phyloP scores from a whole-genome alignment of 2,888 invertebrate genomes.

The Magallana nippona region DNA sequence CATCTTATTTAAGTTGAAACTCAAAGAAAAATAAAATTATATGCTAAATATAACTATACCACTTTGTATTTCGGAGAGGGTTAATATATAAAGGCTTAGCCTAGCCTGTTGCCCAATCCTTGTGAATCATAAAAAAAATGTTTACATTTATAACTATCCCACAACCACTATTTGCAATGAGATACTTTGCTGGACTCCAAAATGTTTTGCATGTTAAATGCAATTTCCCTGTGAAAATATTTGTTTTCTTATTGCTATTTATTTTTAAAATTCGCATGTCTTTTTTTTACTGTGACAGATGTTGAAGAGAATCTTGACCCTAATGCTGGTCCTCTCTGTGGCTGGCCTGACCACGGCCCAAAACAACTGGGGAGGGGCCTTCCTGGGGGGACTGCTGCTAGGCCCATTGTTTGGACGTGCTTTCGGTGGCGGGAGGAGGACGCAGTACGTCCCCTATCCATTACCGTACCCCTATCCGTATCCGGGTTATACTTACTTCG shows the following conservation, averaged over 20 bases:
- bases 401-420: constrained; percentile 12
- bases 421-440: background rate
- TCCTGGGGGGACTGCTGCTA: background rate
- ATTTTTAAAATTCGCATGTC: background rate
- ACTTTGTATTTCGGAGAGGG: too few relatives aligned
- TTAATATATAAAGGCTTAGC: too few relatives aligned
- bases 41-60: too few relatives aligned
- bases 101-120: too few relatives aligned
- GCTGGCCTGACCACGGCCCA: constrained; percentile 21
- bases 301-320: background rate
- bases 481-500: constrained; percentile 12
- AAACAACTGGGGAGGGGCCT: constrained; percentile 7
- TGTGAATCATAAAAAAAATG: too few relatives aligned
- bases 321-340: background rate
- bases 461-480: constrained; percentile 22
- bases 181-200: too few relatives aligned
- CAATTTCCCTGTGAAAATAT: too few relatives aligned
- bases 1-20: too few relatives aligned
- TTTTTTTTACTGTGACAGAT: background rate
- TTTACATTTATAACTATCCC: too few relatives aligned
- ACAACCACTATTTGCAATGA: too few relatives aligned
- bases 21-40: too few relatives aligned
- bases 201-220: too few relatives aligned
- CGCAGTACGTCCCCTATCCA: background rate
- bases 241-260: background rate